Conservation (phyloP, 2,797 vertebrate genomes). For the Coccyzus lansbergi region DNA sequence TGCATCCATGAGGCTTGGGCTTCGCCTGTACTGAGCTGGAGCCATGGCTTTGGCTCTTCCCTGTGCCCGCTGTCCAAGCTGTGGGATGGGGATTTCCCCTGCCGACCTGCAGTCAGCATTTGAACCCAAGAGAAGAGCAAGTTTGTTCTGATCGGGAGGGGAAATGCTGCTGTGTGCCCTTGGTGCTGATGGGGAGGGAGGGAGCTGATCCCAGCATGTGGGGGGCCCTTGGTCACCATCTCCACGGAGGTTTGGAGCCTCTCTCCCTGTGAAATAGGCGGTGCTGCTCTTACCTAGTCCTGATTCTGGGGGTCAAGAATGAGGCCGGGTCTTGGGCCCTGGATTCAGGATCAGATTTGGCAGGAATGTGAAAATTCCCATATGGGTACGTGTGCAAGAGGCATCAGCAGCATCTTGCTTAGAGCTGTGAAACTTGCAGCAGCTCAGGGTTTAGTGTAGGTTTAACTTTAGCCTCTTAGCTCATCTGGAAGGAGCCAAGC, state of each 20-base stretch:
- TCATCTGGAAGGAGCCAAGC: background rate
- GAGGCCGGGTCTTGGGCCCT: background rate
- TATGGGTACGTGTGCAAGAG: background rate
- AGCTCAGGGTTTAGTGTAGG: background rate
- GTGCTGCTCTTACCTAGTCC: constrained; percentile 9
- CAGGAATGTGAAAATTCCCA: background rate
- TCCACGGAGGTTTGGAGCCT: background rate
- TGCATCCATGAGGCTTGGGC: background rate
- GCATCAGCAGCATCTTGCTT: background rate
- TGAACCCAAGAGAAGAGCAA: background rate
- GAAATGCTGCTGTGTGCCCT: too few species aligned
- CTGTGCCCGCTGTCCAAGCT: background rate
- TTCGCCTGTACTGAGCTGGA: background rate
- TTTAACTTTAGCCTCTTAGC: background rate
- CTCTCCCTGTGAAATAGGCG: background rate
- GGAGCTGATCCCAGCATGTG: accelerated
- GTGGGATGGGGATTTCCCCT: background rate
- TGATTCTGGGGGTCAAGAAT: background rate
- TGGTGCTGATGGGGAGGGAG: constrained; percentile 2
- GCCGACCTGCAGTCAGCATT: background rate
- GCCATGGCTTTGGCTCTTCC: background rate
- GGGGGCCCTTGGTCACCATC: background rate
- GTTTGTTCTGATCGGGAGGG: background rate
- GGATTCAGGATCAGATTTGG: background rate
- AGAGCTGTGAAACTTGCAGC: background rate